Conservation (phyloP, 2,113 vertebrate genomes). For the Peromyscus polionotus region DNA sequence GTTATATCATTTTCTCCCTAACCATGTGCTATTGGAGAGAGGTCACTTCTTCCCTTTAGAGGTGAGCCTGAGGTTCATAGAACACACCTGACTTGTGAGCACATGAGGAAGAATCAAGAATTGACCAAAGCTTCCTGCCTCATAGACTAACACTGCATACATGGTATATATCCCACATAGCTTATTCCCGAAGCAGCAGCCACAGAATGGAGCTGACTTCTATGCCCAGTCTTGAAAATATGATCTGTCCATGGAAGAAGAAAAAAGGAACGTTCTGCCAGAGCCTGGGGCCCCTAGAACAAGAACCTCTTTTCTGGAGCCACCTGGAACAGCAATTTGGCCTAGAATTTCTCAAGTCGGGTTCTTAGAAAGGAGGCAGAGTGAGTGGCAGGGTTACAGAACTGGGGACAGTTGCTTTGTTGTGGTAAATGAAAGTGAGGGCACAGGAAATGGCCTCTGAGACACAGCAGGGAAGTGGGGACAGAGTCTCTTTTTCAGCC, state of each 20-base stretch:
- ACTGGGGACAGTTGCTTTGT: neutral
- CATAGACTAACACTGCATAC: neutral
- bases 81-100: neutral
- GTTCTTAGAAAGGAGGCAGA: too few species aligned
- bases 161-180: too few species aligned
- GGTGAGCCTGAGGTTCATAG: neutral
- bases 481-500: neutral
- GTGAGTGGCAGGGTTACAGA: neutral
- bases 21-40: neutral
- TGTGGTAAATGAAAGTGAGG: neutral
- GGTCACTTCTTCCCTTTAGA: neutral
- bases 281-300: too few species aligned
- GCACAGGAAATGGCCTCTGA: neutral
- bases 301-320: too few species aligned
- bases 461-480: neutral
- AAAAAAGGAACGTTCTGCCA: rapidly evolving
- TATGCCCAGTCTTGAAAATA: too few species aligned
- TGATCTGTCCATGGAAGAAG: neutral
- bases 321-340: rapidly evolving
- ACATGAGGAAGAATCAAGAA: neutral
- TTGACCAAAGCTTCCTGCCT: neutral
- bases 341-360: neutral
- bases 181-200: too few species aligned
- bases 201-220: neutral
- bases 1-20: neutral